Conservation (phyloP, 1,140 invertebrate genomes). For the Diuraphis noxia region DNA sequence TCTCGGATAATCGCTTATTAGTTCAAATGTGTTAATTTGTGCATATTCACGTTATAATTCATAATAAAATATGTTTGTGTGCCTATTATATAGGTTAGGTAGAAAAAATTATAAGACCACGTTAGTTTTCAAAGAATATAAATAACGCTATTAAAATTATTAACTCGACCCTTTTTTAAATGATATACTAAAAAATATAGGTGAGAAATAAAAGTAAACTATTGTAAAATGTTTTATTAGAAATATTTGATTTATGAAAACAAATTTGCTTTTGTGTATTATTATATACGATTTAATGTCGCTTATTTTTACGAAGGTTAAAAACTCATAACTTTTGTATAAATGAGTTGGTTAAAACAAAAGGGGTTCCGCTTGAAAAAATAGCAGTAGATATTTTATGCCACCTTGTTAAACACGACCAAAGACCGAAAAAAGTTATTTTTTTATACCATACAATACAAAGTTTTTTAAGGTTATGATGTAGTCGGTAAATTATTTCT, state of each 20-base stretch:
- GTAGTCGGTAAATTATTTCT: slow-evolving; percentile 50
- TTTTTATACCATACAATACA: slow-evolving; percentile 21
- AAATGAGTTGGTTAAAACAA: slow-evolving; percentile 41
- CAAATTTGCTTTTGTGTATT: neutral
- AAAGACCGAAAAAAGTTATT: slow-evolving; percentile 51
- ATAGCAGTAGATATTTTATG: slow-evolving; percentile 41
- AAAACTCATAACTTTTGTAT: slow-evolving; percentile 22
- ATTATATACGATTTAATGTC: neutral
- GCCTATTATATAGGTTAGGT: too few relatives aligned
- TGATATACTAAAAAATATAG: neutral
- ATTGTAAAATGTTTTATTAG: neutral
- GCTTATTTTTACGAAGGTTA: neutral
- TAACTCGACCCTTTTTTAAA: neutral
- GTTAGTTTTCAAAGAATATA: neutral
- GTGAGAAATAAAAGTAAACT: neutral
- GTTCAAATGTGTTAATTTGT: neutral
- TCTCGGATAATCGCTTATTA: neutral
- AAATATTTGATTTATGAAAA: neutral
- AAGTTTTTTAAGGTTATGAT: slow-evolving; percentile 51
- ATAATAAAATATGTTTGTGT: neutral
- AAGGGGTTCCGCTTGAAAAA: slow-evolving; percentile 16
- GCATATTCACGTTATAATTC: neutral
- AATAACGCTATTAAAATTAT: neutral
- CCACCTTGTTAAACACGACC: slow-evolving; percentile 48
- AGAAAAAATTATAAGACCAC: neutral